Evolutionary conservation across 2,888 invertebrate genomes (phyloP), one percentile per base, ranked within the genome.

Genomic region (Paralinhomoeus sp.): DNA sequence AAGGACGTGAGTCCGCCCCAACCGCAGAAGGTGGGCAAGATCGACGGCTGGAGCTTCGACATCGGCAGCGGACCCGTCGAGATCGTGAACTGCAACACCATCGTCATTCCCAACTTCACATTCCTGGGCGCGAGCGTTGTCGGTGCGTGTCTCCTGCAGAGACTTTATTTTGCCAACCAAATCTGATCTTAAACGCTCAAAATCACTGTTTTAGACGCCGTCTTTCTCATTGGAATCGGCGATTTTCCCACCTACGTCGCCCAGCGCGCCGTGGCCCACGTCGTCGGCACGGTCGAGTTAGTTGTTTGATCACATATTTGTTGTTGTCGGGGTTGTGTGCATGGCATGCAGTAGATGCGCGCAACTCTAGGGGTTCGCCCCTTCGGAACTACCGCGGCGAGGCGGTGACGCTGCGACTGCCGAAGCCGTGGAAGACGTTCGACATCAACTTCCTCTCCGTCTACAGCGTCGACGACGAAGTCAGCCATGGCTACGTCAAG

Each of bases 381-480:
- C 45, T 53, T 35, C 39, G 46, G 21, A 42, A 47, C 24, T 54
- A 51, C 46, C 36, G 40, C 18, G 37, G 47, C 20, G 51, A 57
- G 40, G 55, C 57, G 47, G 45, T 54, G 21, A 37, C 51, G 36
- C 42, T 54, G n/a, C 46, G 49, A 12, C 45, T 54, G n/a, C 54
- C 54, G 1, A 34, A 38, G 18, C 45, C 48, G n/a, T 54, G 52
- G 42, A 49, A 53, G 22, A 56, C 55, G 2, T 56, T 55, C 38
- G 55, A 55, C 46, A 50, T 55, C 27, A 54, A 56, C 41, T 55
- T 57, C 45, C 39, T 55, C 22, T 45, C 50, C 23, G 43, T 55
- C 21, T 55, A 45, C 46, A 57, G 53, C 43, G 47, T 46, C 17
- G 43, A 47, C 15, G 51, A 51, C 23, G 45, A 48, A 24, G 45